Conservation (phyloP, 2,797 vertebrate species). For the Okamejei kenojei region DNA sequence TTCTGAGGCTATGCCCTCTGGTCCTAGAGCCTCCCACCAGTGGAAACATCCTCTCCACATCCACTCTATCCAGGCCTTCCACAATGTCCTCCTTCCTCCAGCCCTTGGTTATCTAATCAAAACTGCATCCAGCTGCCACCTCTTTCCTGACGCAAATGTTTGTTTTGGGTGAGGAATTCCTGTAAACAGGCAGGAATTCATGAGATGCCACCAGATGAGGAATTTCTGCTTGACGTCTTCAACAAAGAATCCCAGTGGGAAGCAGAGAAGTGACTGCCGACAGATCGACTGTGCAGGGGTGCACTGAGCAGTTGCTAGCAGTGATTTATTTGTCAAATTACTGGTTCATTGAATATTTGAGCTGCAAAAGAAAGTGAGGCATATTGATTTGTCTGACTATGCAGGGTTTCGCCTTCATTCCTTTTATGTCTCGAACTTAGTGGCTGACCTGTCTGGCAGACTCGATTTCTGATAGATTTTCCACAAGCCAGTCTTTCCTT, state of each 20-base stretch:
- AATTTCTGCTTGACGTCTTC: neutral
- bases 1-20: too few relatives aligned
- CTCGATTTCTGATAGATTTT: neutral
- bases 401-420: neutral
- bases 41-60: too few relatives aligned
- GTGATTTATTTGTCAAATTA: neutral
- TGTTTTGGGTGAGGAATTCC: neutral
- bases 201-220: neutral
- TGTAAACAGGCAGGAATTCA: slow-evolving; percentile 18
- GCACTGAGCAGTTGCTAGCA: neutral
- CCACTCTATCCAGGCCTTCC: too few relatives aligned
- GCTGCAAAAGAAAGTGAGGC: neutral
- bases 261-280: neutral
- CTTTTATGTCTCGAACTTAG: neutral
- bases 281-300: too few relatives aligned
- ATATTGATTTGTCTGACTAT: neutral
- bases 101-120: slow-evolving; percentile 1
- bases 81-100: neutral
- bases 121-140: neutral
- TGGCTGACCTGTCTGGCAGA: neutral
- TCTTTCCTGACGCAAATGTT: neutral
- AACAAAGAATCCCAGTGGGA: slow-evolving; percentile 6
- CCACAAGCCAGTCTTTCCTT: neutral
- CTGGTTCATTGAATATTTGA: neutral
- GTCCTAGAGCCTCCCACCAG: too few relatives aligned